phyloP scores from a whole-genome alignment of 2,113 vertebrate species.

The Scopus umbretta region DNA sequence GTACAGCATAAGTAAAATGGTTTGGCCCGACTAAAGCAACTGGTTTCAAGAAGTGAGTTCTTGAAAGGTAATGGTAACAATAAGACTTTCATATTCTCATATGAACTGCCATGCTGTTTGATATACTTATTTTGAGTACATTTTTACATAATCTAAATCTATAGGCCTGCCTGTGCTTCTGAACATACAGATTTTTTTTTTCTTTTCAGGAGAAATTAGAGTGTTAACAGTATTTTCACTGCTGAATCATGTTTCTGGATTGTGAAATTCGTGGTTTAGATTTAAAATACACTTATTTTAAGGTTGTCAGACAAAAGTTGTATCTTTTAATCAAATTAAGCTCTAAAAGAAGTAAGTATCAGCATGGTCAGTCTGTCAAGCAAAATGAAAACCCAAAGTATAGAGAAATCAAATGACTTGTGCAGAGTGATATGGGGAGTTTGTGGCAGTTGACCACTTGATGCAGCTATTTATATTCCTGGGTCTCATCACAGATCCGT shows the following conservation, averaged over 20 bases:
- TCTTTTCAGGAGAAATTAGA: background rate
- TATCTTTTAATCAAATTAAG: background rate
- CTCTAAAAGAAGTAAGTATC: background rate
- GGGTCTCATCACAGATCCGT: background rate
- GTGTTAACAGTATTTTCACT: background rate
- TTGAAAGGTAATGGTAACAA: background rate
- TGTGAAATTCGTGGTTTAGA: background rate
- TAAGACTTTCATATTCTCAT: background rate
- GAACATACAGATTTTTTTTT: background rate
- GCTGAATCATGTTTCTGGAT: background rate
- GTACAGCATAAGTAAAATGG: background rate
- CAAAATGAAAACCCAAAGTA: background rate
- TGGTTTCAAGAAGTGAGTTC: background rate
- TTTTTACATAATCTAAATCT: background rate
- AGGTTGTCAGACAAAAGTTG: background rate
- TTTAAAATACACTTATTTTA: background rate
- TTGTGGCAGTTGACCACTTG: background rate
- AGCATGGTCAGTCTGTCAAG: background rate
- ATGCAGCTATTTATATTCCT: background rate
- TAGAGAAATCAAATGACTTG: background rate
- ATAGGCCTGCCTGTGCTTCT: background rate
- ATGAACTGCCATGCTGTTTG: background rate
- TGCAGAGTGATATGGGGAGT: background rate
- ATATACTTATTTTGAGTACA: background rate
- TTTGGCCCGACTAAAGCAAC: background rate